Conservation (phyloP, 2,797 vertebrate species). For the Artibeus lituratus region DNA sequence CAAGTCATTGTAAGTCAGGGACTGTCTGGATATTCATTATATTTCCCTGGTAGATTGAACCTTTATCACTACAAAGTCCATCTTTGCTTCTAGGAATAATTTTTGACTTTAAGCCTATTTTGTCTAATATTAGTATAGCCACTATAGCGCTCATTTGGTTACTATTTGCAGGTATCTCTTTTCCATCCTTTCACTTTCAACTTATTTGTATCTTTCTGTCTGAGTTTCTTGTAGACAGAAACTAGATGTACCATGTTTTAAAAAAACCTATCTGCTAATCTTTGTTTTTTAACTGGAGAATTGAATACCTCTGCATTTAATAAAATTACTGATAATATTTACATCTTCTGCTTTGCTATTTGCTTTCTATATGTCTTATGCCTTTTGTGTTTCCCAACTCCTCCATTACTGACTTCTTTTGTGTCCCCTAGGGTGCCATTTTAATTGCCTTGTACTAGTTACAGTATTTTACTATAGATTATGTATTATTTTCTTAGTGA, state of each 20-base stretch:
- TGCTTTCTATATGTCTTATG: neutral
- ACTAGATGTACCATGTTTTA: neutral
- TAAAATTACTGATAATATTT: neutral
- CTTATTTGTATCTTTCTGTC: neutral
- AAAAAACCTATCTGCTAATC: neutral
- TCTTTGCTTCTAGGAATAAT: neutral
- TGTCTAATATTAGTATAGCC: neutral
- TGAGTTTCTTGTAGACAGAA: neutral
- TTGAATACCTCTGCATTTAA: neutral
- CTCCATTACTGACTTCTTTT: neutral
- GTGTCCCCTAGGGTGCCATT: neutral
- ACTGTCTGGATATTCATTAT: neutral
- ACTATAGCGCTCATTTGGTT: neutral
- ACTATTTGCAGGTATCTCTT: neutral
- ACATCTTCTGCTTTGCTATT: neutral
- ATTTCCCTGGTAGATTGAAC: neutral
- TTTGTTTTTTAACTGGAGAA: neutral
- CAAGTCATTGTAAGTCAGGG: neutral
- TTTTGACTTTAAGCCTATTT: neutral
- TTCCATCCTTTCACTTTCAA: neutral
- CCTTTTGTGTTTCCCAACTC: neutral
- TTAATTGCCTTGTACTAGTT: neutral
- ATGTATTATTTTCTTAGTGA: neutral
- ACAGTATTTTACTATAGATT: neutral
- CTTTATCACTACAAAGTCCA: neutral